Base-by-base conservation (phyloP, 2,797 vertebrate species). In the Silurus lanzhouensis region DNA sequence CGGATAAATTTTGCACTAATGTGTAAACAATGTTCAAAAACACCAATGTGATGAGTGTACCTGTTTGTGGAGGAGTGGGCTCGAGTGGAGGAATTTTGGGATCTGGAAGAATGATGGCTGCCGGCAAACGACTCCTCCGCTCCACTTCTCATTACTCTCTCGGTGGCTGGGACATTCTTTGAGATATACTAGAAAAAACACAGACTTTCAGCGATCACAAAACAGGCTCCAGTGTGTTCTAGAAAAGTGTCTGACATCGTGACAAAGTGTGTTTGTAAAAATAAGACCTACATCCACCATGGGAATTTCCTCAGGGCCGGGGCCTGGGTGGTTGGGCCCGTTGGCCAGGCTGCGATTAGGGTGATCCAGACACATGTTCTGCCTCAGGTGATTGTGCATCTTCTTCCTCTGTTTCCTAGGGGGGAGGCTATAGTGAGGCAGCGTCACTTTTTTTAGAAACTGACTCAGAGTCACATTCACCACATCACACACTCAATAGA, bases 321-420 rank as follows among this genome's bases (percentile, higher is more conserved):
- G 96, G 88, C 97, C 97, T 20, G 98, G 97, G 91, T 99, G 98
- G 94, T 98, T 98, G 88, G 98, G 98, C 92, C 98, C 98, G 0
- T 99, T 99, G 0, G 97, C 95, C 87, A 99, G 93, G 93, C 92
- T 98, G 81, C 97, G 96, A 92, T 97, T 98, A 89, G 97, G 97
- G 92, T 98, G 97, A 91, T 98, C 97, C 84, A 96, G 95, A 92
- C 96, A 98, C 97, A 99, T 98, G 92, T 99, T 99, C 93, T 98
- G 98, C 89, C 96, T 92, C 92, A 99, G 93, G 92, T 99, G 97
- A 93, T 97, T 98, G 92, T 99, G 97, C 97, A 99, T 97, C 92
- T 97, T 97, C 93, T 97, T 99, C 92, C 97, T 96, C 92, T 99
- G 97, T 94, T 98, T 99, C 95, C 98, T 99, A 88, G 88, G 88